Base-by-base conservation (phyloP, 2,888 invertebrate species). In the Drosophila siamana region DNA sequence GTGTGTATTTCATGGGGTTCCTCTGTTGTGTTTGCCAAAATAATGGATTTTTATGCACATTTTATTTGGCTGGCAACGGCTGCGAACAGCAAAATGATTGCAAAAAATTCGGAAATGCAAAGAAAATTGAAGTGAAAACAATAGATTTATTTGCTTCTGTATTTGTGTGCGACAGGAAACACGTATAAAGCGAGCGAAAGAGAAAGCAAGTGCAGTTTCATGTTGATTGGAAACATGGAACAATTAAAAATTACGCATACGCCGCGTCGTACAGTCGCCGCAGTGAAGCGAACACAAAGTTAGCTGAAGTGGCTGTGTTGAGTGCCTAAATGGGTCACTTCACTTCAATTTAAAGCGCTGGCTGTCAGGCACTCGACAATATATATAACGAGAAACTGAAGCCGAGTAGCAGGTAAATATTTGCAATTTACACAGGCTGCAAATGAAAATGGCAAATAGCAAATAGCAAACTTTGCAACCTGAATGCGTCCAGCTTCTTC, bases 21-120 rank as follows among this genome's bases (percentile, higher is more conserved):
- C 57, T 69, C 57, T 70, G 65, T 75, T 78, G 67, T 73, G 72
- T 72, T 80, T 80, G 64, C 74, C 57, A 78, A 80, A 80, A 82
- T 75, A 77, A 80, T 80, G 85, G 74, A 80, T 74, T 86, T 80
- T 86, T 79, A 81, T 85, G 72, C 67, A 71, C 77, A 78, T 73
- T 84, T 75, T 77, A 81, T 84, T 86, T 69, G 73, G 64, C 51
- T 50, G 51, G 59, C 59, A 51, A 36, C 54, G 61, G 52, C 38
- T 52, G 61, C 11, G 15, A 46, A 13, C 13, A 26, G 38, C 28
- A 72, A 76, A 72, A 71, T 75, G 68, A 79, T 71, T 76, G 80
- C 11, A 52, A 41, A 54, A 69, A 69, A 80, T 38, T 75, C 72
- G 48, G 61, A 51, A 72, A 52, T 54, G 38, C 11, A 44, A 33